Percentiles rank a stretch among this genome's conserved stretches.
phyloP scores from a whole-genome alignment of 2,797 vertebrate species.

The Pangasius sanitwongsei region DNA sequence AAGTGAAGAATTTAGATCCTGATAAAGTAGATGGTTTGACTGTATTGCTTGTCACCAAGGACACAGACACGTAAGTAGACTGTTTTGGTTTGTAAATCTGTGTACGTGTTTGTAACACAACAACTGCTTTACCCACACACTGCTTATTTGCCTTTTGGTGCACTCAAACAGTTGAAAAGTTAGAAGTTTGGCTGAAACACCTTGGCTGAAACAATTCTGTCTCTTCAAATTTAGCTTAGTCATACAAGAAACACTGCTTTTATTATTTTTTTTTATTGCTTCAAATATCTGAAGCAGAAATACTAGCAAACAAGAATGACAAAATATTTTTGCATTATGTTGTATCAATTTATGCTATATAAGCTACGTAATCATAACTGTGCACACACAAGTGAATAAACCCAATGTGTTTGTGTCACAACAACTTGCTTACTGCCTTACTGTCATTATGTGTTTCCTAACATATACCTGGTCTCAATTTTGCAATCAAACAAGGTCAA shows the following conservation, averaged over 20 bases:
- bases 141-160: background rate
- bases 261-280: too few species aligned
- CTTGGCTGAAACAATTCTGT: background rate
- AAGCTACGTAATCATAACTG: too few species aligned
- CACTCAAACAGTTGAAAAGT: background rate
- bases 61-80: conserved; percentile 61
- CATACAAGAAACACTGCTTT: background rate
- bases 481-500: background rate
- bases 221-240: background rate
- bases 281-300: too few species aligned
- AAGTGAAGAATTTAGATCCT: conserved; percentile 60
- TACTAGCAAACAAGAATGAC: too few species aligned
- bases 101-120: background rate
- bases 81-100: background rate
- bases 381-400: background rate
- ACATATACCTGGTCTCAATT: background rate
- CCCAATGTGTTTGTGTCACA: background rate
- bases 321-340: background rate
- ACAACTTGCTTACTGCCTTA: background rate
- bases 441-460: background rate
- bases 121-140: background rate
- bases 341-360: too few species aligned
- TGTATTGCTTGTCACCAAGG: conserved; percentile 64
- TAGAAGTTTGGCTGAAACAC: background rate
- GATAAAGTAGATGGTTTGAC: conserved; percentile 57